Percentiles rank a stretch among this genome's conserved stretches.
phyloP scores from a whole-genome alignment of 2,888 invertebrate genomes.

The Bellardia bayeri region DNA sequence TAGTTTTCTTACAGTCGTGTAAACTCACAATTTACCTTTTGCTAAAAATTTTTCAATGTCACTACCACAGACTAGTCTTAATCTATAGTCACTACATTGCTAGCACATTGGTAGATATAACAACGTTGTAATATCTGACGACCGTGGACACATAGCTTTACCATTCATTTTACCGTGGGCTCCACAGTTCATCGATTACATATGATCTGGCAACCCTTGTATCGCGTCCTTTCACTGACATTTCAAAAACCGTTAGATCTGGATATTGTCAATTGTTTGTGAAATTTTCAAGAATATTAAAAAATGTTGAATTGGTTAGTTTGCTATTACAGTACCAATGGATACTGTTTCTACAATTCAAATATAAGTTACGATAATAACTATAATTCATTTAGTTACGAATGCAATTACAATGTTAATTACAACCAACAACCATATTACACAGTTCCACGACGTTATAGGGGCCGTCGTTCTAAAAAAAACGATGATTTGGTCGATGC shows the following conservation, averaged over 20 bases:
- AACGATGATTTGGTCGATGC: background rate
- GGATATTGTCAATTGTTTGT: background rate
- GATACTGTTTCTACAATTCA: background rate
- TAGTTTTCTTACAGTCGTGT: no score
- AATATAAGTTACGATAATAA: background rate
- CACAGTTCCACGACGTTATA: background rate
- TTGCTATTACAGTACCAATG: conserved; percentile 20
- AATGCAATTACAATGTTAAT: background rate
- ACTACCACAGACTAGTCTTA: no score
- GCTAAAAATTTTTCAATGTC: no score
- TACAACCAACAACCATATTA: background rate
- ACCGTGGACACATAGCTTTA: no score
- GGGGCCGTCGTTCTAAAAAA: background rate
- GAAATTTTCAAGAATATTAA: background rate
- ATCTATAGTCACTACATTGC: no score
- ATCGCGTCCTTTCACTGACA: background rate
- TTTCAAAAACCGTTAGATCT: conserved; percentile 13
- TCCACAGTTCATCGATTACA: no score
- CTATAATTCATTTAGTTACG: background rate
- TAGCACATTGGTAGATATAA: no score
- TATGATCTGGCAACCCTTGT: background rate
- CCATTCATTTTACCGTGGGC: no score
- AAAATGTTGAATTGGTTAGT: conserved; percentile 26
- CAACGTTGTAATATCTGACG: no score
- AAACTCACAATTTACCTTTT: no score